A percentile compares a stretch with the other conserved stretches of the same genome.
phyloP scores from a whole-genome alignment of 2,113 vertebrate species.

The Pituophis catenifer region DNA sequence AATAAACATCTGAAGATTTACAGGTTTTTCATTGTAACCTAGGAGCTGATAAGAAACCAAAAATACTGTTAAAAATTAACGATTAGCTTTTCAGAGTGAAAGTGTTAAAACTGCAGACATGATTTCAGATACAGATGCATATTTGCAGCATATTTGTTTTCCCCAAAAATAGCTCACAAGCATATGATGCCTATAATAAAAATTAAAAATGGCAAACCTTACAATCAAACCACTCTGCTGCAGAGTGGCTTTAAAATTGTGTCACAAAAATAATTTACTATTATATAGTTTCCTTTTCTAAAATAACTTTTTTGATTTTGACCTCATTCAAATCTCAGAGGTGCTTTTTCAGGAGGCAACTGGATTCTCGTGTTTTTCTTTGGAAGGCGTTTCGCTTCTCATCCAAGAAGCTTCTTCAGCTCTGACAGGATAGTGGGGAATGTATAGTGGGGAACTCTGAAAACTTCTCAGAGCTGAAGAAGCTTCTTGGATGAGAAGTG shows the following conservation, averaged over 20 bases:
- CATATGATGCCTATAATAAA: neutral
- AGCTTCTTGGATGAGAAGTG: too few species aligned
- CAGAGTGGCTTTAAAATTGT: neutral
- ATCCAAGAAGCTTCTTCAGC: too few species aligned
- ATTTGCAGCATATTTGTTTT: neutral
- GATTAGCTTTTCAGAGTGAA: slow-evolving; percentile 1
- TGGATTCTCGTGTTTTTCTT: too few species aligned
- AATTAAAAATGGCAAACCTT: neutral
- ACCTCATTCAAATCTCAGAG: neutral
- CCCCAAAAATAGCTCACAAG: neutral
- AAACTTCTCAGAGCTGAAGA: too few species aligned
- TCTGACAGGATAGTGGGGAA: too few species aligned
- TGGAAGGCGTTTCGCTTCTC: too few species aligned
- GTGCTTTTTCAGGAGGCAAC: too few species aligned
- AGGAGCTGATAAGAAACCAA: slow-evolving; percentile 77
- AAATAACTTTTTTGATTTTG: neutral
- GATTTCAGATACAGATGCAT: neutral
- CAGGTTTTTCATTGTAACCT: slow-evolving; percentile 92
- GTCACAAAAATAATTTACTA: neutral
- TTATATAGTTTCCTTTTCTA: neutral
- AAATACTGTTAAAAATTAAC: neutral
- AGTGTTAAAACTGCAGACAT: neutral
- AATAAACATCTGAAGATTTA: slow-evolving; percentile 99
- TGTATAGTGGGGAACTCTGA: too few species aligned
- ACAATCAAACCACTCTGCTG: neutral